Base-by-base conservation (phyloP, 1,140 invertebrate species). In the Eupristina koningsbergeri region DNA sequence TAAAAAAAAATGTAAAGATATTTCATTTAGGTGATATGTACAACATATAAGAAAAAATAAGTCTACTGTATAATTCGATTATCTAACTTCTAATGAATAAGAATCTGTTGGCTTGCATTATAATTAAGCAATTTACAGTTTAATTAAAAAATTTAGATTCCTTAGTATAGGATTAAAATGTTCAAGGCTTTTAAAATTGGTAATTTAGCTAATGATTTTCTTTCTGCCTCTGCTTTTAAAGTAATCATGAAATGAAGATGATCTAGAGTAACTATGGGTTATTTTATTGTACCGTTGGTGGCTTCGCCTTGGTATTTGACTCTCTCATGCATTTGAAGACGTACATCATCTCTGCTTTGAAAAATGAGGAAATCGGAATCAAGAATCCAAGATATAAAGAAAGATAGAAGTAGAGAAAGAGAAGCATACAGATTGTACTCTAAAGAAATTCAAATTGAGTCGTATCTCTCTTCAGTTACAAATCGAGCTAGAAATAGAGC, bases 401-500 rank as follows among this genome's bases (percentile, higher is more conserved):
- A 8, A 71, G 1, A 71, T 41, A n/a, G 22, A 41, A 17, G 19
- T 3, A 58, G 53, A 58, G 22, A 9, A 26, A 58, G 7, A 41
- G 36, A n/a, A 22, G 39, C 31, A 34, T 36, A 36, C 64, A 36
- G 19, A 41, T 71, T 41, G 67, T 39, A 41, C 39, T 1, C 36
- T 71, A 71, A 71, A 22, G 36, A 71, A 41, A 71, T 71, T 39
- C 67, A 71, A 71, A 71, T 71, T 8, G 36, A 71, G 67, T 71
- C 39, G 67, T 31, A n/a, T n/a, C 67, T 53, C 63, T 39, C 67
- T 26, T 13, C 36, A 39, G 67, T 69, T 36, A n/a, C 6, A 41
- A 71, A 41, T 71, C 8, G 39, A 36, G 67, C 36, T 13, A n/a
- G 22, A 31, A 71, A 71, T n/a, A n/a, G n/a, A n/a, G 22, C 36